Evolutionary conservation across 2,888 invertebrate genomes (phyloP), one percentile per base, ranked within the genome.

Genomic region (Eubasilissa splendida): DNA sequence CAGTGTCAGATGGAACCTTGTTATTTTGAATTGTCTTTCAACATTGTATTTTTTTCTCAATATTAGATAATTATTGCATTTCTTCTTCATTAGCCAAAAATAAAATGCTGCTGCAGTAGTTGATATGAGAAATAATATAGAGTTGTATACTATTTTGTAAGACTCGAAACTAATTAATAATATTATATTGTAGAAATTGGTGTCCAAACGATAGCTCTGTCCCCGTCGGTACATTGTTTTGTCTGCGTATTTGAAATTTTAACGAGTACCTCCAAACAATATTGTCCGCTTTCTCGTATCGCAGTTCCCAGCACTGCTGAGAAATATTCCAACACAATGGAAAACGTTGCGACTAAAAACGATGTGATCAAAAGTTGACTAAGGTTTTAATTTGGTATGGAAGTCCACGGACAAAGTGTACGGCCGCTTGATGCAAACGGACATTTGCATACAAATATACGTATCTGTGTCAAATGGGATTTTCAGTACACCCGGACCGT

Each of bases 291-390:
- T 68, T n/a, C 50, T 52, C 52, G 54, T 54, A 71, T 71, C 71
- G 54, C 71, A 53, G 52, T 53, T 71, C 53, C 71, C 71, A 71
- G 54, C 42, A 7, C 42, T 42, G 42, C 53, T 5, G 22, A 54
- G 53, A 54, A 71, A 71, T 71, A 53, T 71, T 33, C 71, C 53
- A 11, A 11, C 54, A 71, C 53, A 71, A 54, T 14, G 53, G 22
- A 53, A 71, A 71, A 50, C 14, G 71, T 14, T 54, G 54, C 71
- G 54, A 53, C 53, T 22, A 71, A 50, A 71, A 22, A 54, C 71
- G 53, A 53, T 10, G 33, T 53, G 71, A 71, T 71, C 71, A 71
- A 71, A 71, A 54, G 71, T 71, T 53, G 71, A 58, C 58, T n/a
- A 11, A 58, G 31, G 71, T n/a, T 52, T 33, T 71, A 54, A 71